Percentiles rank a stretch among this genome's conserved stretches.
These are phyloP conservation scores for Zoanthus gigantus DNA, from an alignment of 92 coral and sea anemone genomes.

Conservation along the genomic window DNA sequence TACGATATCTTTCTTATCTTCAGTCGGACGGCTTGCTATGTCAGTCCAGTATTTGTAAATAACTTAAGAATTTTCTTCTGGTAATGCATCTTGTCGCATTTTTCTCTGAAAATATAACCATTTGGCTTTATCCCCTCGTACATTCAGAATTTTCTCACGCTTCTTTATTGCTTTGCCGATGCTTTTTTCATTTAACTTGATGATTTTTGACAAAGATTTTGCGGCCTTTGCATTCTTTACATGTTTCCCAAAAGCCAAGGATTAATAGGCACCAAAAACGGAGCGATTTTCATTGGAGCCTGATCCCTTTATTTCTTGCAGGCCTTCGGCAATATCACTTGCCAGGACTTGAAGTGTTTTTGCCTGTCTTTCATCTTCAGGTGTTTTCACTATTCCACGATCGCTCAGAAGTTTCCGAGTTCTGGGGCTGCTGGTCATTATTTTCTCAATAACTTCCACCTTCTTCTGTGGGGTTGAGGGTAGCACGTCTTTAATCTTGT, in stretches of 20 bases:
- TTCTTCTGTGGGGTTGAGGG: not conserved
- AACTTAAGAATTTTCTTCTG: constrained; percentile 26
- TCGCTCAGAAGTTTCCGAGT: not conserved
- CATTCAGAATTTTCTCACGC: constrained; percentile 5
- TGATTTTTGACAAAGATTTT: constrained; percentile 31
- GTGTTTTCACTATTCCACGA: constrained; percentile 2
- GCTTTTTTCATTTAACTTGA: not conserved
- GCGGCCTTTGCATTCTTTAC: constrained; percentile 29
- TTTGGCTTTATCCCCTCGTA: not conserved
- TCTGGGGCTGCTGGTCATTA: not conserved
- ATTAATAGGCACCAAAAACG: constrained; percentile 26
- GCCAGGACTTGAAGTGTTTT: constrained; percentile 16
- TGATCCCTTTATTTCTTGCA: constrained; percentile 26
- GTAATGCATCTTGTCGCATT: constrained; percentile 17
- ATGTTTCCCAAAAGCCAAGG: constrained; percentile 52
- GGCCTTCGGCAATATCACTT: constrained; percentile 4
- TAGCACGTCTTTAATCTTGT: not conserved
- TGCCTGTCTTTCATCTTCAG: not conserved
- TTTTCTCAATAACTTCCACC: not conserved
- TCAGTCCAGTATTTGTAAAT: constrained; percentile 35
- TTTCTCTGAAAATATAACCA: constrained; percentile 7
- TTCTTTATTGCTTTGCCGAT: constrained; percentile 3
- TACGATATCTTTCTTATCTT: constrained; percentile 15
- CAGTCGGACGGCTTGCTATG: constrained; percentile 29
- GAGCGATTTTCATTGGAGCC: constrained; percentile 47